A percentile compares a stretch with the other conserved stretches of the same genome.
Conservation (phyloP, 2,113 vertebrate genomes). For the Lates calcarifer region DNA sequence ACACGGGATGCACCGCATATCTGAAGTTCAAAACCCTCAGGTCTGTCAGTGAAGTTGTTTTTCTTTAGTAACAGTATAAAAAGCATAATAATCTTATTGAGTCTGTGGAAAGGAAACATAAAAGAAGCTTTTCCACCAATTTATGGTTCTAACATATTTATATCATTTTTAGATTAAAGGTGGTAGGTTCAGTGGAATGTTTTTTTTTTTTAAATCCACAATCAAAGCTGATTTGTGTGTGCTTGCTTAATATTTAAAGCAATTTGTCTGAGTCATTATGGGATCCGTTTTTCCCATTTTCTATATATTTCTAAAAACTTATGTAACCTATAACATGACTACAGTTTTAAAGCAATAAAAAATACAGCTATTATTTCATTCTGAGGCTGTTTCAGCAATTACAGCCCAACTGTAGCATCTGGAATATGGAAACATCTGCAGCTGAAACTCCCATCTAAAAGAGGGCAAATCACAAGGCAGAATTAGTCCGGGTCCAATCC, state of each 20-base stretch:
- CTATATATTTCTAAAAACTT: constrained; percentile 7
- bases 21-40: constrained; percentile 46
- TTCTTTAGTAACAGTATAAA: constrained; percentile 23
- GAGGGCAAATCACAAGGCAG: constrained; percentile 53
- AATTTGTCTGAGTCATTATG: not conserved
- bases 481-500: constrained; percentile 57
- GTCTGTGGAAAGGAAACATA: constrained; percentile 16
- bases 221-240: not conserved
- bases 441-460: constrained; percentile 68
- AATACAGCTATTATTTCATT: constrained; percentile 55
- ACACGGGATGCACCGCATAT: constrained; percentile 35
- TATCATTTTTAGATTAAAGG: not conserved
- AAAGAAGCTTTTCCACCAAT: not conserved
- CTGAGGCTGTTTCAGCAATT: constrained; percentile 62
- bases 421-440: constrained; percentile 70
- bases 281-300: not conserved
- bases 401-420: constrained; percentile 60
- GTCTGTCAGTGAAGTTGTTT: constrained; percentile 28
- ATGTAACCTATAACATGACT: not conserved
- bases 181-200: not conserved
- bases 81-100: not conserved
- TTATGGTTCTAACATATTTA: not conserved
- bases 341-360: constrained; percentile 57
- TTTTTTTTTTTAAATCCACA: not conserved
- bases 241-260: not conserved